Evolutionary conservation across 2,113 vertebrate species (phyloP), one percentile per base, ranked within the genome.

Genomic region (Chiloscyllium plagiosum): DNA sequence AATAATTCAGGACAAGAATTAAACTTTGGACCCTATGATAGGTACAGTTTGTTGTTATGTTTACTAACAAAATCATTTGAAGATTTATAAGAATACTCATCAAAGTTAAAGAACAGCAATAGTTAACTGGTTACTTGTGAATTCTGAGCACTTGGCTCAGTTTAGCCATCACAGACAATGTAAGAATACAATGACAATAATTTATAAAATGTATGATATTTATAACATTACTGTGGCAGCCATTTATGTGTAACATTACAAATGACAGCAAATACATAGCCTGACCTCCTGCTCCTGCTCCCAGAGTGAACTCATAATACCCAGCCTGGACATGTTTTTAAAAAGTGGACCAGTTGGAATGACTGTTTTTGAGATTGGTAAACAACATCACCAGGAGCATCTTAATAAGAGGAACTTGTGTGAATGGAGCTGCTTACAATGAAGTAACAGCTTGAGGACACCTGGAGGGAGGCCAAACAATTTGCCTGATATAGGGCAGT

Each of bases 221-320:
- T 68, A 37, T 22, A 94, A 69, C n/a, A 20, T 94, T 70, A 94
- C 66, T 24, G 19, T 70, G 37, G 66, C 93, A 70, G 93, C 68
- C 26, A 24, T 94, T 26, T 94, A 68, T 70, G 33, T 29, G 93
- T 94, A 70, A 94, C 66, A 47, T 70, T 94, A 37, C 42, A 70
- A 70, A 70, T 50, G 66, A 66, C 37, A 94, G 65, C n/a, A 94
- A 94, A 94, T 69, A 70, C 29, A 42, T 22, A 92, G 10, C 42
- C 86, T 56, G 56, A 94, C 68, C 24, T 47, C 26, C 93, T 94
- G 66, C 92, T 94, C 33, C 56, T 94, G n/a, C 61, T 70, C 92
- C n/a, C 92, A 37, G 66, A 72, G 12, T 42, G 37, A 68, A 52
- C 87, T 94, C 33, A 94, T 68, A 26, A 56, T 56, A 92, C 33